Evolutionary conservation across 2,113 vertebrate genomes (phyloP).

Genomic region (Promerops cafer): DNA sequence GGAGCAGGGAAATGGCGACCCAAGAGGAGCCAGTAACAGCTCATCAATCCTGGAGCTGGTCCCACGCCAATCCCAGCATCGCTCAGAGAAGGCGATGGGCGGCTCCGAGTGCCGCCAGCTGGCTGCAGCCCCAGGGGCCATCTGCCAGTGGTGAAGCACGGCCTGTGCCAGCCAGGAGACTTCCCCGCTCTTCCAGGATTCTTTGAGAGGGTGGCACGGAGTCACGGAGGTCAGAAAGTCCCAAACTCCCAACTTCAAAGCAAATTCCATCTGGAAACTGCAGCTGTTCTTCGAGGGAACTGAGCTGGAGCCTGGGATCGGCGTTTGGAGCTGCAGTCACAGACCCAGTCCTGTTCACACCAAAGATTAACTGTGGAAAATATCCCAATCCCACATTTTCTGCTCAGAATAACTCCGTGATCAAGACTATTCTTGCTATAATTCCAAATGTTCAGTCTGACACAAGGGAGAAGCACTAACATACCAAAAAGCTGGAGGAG

Average conservation of each 20-base stretch:
- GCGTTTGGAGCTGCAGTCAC: not conserved
- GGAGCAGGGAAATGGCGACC: not conserved
- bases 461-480: not conserved
- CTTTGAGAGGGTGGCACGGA: not conserved
- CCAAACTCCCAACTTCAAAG: slow-evolving; percentile 22
- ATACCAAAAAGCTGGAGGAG: not conserved
- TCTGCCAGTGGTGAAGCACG: not conserved
- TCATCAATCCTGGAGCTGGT: slow-evolving; percentile 39
- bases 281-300: not conserved
- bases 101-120: not conserved
- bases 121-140: slow-evolving; percentile 1
- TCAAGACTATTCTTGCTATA: not conserved
- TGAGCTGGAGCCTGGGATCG: not conserved
- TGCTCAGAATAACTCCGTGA: not conserved
- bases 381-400: not conserved
- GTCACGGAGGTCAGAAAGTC: not conserved
- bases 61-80: not conserved
- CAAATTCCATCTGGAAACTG: not conserved
- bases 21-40: slow-evolving; percentile 35
- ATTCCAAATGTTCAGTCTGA: not conserved
- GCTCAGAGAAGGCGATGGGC: not conserved
- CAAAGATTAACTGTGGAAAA: not conserved
- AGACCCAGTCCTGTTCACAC: not conserved
- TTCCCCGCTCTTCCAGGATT: not conserved
- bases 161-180: not conserved